Percentiles rank a stretch among this genome's conserved stretches.
phyloP scores from a whole-genome alignment of 2,113 vertebrate genomes.

The Chaetorhynchus papuensis region DNA sequence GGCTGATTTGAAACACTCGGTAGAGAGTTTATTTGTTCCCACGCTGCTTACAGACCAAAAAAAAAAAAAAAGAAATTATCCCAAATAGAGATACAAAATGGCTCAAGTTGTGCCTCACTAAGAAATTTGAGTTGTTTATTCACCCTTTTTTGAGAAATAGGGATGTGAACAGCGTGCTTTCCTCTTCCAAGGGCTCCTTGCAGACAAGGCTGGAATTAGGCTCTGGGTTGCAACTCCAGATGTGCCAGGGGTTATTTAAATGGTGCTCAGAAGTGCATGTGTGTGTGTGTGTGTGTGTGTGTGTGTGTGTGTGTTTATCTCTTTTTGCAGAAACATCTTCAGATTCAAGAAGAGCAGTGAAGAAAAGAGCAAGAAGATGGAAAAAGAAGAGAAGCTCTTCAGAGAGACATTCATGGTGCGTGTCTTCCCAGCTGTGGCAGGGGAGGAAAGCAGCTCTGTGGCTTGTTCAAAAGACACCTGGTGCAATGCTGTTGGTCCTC shows the following conservation, averaged over 20 bases:
- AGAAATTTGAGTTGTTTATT: neutral
- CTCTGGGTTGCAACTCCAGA: neutral
- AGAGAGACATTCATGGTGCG: constrained; percentile 73
- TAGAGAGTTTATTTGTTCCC: neutral
- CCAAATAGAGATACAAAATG: neutral
- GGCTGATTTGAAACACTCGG: neutral
- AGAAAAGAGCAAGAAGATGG: constrained; percentile 62
- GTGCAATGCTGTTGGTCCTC: neutral
- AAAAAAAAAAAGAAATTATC: neutral
- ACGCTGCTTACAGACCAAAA: neutral
- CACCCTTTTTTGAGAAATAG: neutral
- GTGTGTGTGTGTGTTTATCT: neutral
- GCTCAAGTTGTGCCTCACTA: neutral
- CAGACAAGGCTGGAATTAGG: neutral
- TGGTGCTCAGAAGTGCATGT: neutral
- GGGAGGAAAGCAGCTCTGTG: neutral
- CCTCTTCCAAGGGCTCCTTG: neutral
- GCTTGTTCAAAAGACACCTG: fast-evolving
- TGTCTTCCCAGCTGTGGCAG: neutral
- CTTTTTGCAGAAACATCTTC: constrained; percentile 46
- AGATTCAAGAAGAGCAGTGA: constrained; percentile 49
- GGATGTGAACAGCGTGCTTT: too few species aligned
- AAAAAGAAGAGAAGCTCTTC: constrained; percentile 71
- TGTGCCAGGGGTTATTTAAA: neutral
- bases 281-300: too few species aligned